Base-by-base conservation (phyloP, 1,140 invertebrate genomes). In the Leguminivora glycinivorella region DNA sequence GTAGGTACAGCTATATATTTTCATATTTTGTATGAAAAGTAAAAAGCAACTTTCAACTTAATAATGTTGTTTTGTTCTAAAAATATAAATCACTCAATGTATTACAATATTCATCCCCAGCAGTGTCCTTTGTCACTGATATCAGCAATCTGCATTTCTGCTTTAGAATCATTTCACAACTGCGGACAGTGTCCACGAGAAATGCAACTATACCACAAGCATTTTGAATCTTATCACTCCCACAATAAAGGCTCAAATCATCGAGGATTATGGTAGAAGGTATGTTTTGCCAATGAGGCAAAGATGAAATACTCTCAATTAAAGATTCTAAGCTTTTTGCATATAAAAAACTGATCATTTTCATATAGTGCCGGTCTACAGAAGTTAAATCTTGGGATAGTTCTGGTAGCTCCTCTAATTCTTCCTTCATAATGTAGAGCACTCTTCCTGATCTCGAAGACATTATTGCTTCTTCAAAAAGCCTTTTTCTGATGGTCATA, bases 301-400 rank as follows among this genome's bases (percentile, higher is more conserved):
- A 71, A 22, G 76, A 77, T 40, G 80, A 72, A 67, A 89, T 66
- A 75, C 78, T 86, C 76, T 90, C 88, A 56, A 90, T 72, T 5
- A 91, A 73, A 56, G 82, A 73, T 34, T 84, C 60, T 52, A 83
- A 68, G 68, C 72, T 83, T 60, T 80, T 79, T 63, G 79, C 79
- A 79, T 91, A 91, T 1, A 91, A 60, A 70, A 91, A 91, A 73
- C 78, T 89, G 17, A 91, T 85, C 85, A 91, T 87, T 81, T 89
- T 89, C 77, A 91, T 85, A 63, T 85, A 89, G 79, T 88, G 78
- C 72, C 79, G 83, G 26, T 83, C 87, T 4, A 85, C 67, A 63
- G 75, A 76, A 75, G 67, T 82, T 6, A 88, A 69, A 56, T 91
- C 84, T 74, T 88, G 87, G 9, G 87, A 88, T 67, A 90, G 67